Conservation (phyloP, 2,888 invertebrate genomes). For the Lepidonotus clava region DNA sequence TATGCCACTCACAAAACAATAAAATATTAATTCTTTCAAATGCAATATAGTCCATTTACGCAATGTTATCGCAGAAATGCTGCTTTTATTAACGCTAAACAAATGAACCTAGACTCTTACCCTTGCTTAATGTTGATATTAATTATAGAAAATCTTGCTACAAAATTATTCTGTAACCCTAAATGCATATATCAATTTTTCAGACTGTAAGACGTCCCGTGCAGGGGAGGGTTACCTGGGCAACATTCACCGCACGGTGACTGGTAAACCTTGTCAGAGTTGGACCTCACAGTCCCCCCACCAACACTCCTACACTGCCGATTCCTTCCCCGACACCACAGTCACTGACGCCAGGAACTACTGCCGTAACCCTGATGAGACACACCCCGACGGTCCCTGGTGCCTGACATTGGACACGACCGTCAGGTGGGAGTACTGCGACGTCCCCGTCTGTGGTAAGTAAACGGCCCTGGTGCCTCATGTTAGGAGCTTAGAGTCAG, state of each 20-base stretch:
- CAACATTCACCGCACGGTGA: background rate
- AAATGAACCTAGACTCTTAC: too few relatives aligned
- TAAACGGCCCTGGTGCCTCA: background rate
- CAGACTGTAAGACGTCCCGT: conserved; percentile 14
- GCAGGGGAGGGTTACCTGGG: background rate
- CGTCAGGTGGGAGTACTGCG: conserved; percentile 93
- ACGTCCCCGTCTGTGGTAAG: conserved; percentile 89
- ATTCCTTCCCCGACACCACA: conserved; percentile 40
- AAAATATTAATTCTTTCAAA: too few relatives aligned
- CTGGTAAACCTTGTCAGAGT: conserved; percentile 45
- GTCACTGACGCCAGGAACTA: conserved; percentile 91
- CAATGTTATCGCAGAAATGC: too few relatives aligned
- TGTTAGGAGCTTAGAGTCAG: too few relatives aligned
- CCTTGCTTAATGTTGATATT: too few relatives aligned
- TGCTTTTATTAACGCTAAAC: too few relatives aligned
- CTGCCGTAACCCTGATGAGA: conserved; percentile 94
- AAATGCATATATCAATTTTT: too few relatives aligned
- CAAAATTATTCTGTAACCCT: too few relatives aligned
- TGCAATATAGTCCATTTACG: too few relatives aligned
- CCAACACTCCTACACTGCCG: conserved; percentile 32
- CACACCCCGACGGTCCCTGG: conserved; percentile 86
- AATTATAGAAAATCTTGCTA: too few relatives aligned
- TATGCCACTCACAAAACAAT: background rate
- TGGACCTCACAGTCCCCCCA: conserved; percentile 45
- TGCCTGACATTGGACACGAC: conserved; percentile 92